Evolutionary conservation across 2,888 invertebrate genomes (phyloP), one percentile per base, ranked within the genome.

Genomic region (Odontothrips loti): DNA sequence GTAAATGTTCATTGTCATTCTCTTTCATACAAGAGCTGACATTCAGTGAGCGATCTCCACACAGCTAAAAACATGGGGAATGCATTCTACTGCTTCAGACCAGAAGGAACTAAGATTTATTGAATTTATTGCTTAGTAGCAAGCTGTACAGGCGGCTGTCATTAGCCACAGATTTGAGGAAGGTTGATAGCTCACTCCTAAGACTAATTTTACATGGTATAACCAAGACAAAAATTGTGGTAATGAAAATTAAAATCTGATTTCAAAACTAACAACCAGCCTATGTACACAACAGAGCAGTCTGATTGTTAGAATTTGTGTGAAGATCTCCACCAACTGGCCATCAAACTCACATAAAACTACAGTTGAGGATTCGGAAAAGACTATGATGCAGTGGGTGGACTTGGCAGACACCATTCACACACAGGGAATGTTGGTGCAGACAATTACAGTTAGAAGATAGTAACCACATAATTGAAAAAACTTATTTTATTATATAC

Each of bases 341-440:
- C 68, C 9, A 12, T 27, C 68, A 75, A 75, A 75, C 27, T 9
- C 68, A 75, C 1, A 27, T 75, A 4, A 75, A 75, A 23, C 68
- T 9, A 10, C 23, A 12, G 4, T 27, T 27, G 27, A 75, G 68
- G 68, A 75, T 27, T 75, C 11, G 9, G 27, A 27, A 23, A 23
- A 75, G 68, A 75, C 4, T 75, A 75, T 75, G 68, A 75, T 75
- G 68, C 23, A 75, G 27, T 75, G 34, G 34, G 34, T 43, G 34
- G 68, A 75, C 1, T 17, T 75, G 68, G 12, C 68, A 75, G 23
- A 27, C 34, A 27, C 12, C 27, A 27, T 27, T 68, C n/a, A 23
- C n/a, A 68, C 68, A 23, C 11, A 68, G 8, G n/a, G 23, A 23
- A 23, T 23, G 23, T 23, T 23, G 23, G 23, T 23, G 11, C 68